phyloP scores from a whole-genome alignment of 2,888 invertebrate species.

The Limnephilus auricula region DNA sequence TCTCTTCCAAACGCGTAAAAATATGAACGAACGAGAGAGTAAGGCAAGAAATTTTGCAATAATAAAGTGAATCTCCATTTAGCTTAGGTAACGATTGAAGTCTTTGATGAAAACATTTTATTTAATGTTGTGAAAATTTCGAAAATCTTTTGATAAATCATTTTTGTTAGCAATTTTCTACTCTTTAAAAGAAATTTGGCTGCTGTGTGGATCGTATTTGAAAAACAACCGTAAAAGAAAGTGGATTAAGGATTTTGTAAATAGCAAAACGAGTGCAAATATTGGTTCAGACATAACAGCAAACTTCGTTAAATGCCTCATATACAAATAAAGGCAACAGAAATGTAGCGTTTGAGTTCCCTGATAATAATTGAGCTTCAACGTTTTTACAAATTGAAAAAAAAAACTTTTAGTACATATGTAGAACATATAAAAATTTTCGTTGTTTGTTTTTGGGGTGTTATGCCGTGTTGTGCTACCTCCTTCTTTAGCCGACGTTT shows the following conservation, averaged over 20 bases:
- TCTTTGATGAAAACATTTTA: neutral
- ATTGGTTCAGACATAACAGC: conserved; percentile 38
- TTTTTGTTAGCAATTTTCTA: neutral
- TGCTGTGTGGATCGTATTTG: neutral
- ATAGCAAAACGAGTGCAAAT: conserved; percentile 44
- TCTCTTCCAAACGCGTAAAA: neutral
- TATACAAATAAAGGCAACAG: conserved; percentile 16
- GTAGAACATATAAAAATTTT: too few species aligned
- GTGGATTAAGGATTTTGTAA: conserved; percentile 29
- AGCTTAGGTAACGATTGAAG: neutral
- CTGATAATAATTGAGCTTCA: neutral
- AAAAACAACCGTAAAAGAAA: conserved; percentile 5
- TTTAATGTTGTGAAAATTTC: neutral
- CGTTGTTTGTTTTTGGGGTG: too few species aligned
- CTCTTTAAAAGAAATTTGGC: neutral
- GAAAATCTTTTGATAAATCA: neutral
- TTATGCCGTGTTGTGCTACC: too few species aligned
- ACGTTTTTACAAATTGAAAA: neutral
- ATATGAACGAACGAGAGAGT: neutral
- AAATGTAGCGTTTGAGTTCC: conserved; percentile 10
- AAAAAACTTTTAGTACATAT: neutral
- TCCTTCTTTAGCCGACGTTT: too few species aligned
- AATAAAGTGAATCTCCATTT: neutral
- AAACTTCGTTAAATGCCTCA: conserved; percentile 44
- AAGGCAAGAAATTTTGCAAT: neutral